A percentile compares a stretch with the other conserved stretches of the same genome.
Conservation (phyloP, 2,888 invertebrate genomes). For the Dolichomitus sp. region DNA sequence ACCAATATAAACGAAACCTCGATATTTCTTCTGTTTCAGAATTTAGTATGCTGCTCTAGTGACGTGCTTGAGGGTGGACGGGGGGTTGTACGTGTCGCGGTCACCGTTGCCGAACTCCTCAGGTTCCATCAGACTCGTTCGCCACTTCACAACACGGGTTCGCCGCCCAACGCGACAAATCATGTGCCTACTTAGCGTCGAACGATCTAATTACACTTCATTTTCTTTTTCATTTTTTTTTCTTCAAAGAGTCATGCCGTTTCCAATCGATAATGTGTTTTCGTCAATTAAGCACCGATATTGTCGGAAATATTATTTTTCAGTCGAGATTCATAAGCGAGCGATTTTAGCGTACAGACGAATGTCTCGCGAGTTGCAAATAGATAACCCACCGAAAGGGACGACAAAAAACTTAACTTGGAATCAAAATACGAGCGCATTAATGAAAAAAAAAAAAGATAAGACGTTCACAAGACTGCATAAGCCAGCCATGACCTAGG, state of each 20-base stretch:
- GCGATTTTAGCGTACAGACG: conserved; percentile 10
- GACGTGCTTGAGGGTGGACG: conserved; percentile 98
- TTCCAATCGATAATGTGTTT: conserved; percentile 25
- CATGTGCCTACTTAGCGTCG: conserved; percentile 81
- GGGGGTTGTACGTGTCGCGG: conserved; percentile 94
- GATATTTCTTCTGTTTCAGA: conserved; percentile 88
- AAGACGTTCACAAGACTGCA: conserved; percentile 38
- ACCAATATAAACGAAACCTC: conserved; percentile 43
- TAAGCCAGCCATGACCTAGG: conserved; percentile 48
- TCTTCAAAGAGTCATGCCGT: background rate
- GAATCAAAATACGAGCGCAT: conserved; percentile 49
- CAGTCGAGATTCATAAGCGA: conserved; percentile 2
- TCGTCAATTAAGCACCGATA: conserved; percentile 30
- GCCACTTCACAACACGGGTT: conserved; percentile 79
- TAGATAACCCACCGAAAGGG: conserved; percentile 22
- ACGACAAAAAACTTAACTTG: conserved; percentile 8
- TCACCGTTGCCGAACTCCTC: conserved; percentile 95
- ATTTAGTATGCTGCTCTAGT: conserved; percentile 95
- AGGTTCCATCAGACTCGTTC: conserved; percentile 89
- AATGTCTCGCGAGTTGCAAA: background rate
- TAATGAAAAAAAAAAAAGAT: conserved; percentile 7
- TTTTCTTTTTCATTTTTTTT: conserved; percentile 15
- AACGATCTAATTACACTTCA: conserved; percentile 71
- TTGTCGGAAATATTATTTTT: background rate
- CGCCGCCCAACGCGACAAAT: conserved; percentile 73